Conservation (phyloP, 37 sponge, comb jelly and placozoan genomes). For the Dysidea cf. avara region DNA sequence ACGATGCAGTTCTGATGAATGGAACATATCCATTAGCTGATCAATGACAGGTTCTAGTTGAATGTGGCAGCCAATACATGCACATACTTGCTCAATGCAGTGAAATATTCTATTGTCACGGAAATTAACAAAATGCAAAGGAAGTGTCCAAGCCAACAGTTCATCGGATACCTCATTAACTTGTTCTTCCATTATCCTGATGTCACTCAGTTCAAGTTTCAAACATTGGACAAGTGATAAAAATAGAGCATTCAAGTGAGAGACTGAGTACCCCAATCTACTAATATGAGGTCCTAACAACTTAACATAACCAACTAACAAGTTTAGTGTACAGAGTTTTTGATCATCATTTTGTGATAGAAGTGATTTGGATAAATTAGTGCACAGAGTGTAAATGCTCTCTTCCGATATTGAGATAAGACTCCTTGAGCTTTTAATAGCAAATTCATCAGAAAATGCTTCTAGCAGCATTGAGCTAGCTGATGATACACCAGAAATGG, state of each 20-base stretch:
- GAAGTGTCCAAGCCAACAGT: slow-evolving; percentile 1
- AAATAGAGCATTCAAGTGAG: slow-evolving; percentile 55
- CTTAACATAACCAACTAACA: slow-evolving; percentile 61
- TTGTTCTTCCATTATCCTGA: slow-evolving; percentile 17
- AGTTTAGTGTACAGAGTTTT: slow-evolving; percentile 52
- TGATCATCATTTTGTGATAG: slow-evolving; percentile 19
- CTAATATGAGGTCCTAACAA: slow-evolving; percentile 43
- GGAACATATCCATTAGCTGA: slow-evolving; percentile 43
- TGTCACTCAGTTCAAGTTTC: slow-evolving; percentile 20
- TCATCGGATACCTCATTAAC: not conserved
- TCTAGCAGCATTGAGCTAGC: too few species aligned
- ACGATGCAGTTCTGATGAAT: not conserved
- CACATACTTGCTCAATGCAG: slow-evolving; percentile 29
- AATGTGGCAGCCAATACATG: slow-evolving; percentile 50
- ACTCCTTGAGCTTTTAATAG: not conserved
- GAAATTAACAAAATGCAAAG: slow-evolving; percentile 36
- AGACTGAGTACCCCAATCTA: slow-evolving; percentile 38
- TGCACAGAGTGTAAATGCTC: slow-evolving; percentile 37
- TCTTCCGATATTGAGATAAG: slow-evolving; percentile 41
- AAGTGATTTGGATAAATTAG: slow-evolving; percentile 38
- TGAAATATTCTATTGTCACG: slow-evolving; percentile 7
- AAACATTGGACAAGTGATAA: slow-evolving; percentile 49
- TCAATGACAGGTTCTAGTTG: slow-evolving; percentile 23
- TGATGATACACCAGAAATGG: too few species aligned
- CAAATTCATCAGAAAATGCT: too few species aligned